Evolutionary conservation across 2,797 vertebrate species (phyloP).

Genomic region (Falco columbarius): DNA sequence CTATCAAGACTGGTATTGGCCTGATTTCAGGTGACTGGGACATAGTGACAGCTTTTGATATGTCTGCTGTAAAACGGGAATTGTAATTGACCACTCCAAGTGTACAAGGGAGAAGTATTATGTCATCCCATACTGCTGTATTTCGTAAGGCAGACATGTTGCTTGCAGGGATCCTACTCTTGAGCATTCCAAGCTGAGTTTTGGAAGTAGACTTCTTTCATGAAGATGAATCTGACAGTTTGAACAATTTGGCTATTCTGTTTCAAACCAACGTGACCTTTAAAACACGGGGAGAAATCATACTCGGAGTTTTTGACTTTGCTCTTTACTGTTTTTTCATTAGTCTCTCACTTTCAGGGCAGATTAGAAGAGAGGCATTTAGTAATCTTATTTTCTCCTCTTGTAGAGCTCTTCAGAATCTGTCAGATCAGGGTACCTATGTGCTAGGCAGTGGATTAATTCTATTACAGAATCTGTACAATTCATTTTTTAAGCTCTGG

Average conservation of each 20-base stretch:
- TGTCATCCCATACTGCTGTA: background rate
- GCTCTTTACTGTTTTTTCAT: background rate
- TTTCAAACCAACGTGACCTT: slow-evolving; percentile 22
- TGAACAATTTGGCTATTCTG: background rate
- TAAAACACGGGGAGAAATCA: background rate
- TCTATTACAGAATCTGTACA: background rate
- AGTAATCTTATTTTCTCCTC: background rate
- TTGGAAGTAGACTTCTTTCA: background rate
- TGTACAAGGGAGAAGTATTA: background rate
- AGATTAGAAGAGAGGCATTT: background rate
- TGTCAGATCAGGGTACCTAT: background rate
- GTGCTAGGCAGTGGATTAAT: background rate
- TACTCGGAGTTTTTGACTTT: background rate
- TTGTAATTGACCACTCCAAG: background rate
- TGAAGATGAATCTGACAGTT: background rate
- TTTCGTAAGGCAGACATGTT: background rate
- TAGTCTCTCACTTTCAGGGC: background rate
- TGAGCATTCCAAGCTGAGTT: background rate
- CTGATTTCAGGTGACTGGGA: background rate
- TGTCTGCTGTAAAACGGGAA: background rate
- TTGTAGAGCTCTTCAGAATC: background rate
- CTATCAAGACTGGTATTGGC: background rate
- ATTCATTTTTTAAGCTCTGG: background rate
- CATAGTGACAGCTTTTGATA: background rate
- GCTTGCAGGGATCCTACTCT: background rate